Evolutionary conservation across 2,797 vertebrate genomes (phyloP).

Genomic region (Calcarius lapponicus): DNA sequence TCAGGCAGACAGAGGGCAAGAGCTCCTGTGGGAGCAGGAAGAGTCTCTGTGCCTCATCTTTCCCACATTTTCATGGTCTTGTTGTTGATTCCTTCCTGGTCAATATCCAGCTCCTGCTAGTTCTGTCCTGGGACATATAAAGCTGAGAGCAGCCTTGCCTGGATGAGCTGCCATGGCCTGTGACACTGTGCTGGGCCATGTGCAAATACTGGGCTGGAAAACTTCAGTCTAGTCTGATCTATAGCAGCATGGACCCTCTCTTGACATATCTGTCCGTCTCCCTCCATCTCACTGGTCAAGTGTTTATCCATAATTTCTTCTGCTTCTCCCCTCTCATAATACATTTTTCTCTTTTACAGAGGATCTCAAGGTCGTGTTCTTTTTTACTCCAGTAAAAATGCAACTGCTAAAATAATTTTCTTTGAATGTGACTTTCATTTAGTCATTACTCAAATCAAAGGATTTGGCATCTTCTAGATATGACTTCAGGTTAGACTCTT

Average conservation of each 20-base stretch:
- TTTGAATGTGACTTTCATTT: neutral
- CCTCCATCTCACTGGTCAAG: neutral
- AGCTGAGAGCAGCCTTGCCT: neutral
- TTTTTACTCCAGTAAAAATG: neutral
- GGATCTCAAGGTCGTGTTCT: neutral
- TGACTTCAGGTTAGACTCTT: neutral
- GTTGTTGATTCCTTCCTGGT: neutral
- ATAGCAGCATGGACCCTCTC: neutral
- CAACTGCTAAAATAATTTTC: neutral
- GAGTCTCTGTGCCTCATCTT: neutral
- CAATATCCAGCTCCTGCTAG: neutral
- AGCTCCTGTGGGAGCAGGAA: neutral
- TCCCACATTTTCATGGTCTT: neutral
- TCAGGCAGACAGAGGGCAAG: neutral
- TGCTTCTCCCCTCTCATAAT: neutral
- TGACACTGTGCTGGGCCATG: accelerated
- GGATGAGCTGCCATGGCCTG: neutral
- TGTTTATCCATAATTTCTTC: neutral
- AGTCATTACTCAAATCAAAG: neutral
- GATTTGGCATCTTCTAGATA: neutral
- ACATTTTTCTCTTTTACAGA: neutral
- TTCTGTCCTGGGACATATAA: neutral
- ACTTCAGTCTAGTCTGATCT: neutral
- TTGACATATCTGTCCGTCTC: neutral
- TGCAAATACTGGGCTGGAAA: neutral